Base-by-base conservation (phyloP, 2,888 invertebrate genomes). In the Polymixis lichenea region DNA sequence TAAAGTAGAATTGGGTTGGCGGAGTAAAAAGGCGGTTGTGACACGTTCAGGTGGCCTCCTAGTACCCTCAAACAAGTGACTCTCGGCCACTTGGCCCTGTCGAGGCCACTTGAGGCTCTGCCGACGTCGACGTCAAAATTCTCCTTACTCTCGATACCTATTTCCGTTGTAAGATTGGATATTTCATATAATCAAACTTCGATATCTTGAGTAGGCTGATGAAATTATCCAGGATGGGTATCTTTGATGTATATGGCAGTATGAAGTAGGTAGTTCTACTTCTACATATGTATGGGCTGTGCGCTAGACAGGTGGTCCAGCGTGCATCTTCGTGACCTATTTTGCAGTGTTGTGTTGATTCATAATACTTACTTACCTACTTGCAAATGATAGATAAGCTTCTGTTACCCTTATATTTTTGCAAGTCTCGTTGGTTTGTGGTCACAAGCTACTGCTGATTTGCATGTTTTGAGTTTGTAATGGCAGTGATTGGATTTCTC, bases 1-100 rank as follows among this genome's bases (percentile, higher is more conserved):
- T 91, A 89, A 91, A 91, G 87, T 88, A 89, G 88, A 91, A 89
- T 89, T 90, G 84, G 88, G 88, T 89, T 89, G 87, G 86, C 88
- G 84, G 78, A 77, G 72, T 91, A 91, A 92, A 93, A 93, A 89
- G 88, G 84, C 89, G 80, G 86, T 87, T 82, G 89, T 71, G 91
- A 92, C 92, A 92, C 91, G 91, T 91, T 92, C 94, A 93, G 92
- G 93, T 93, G 91, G 92, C 88, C 85, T 78, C 80, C 80, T 76
- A 86, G 88, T 85, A 87, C 84, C 84, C 85, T 86, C 80, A 85
- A 85, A 84, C 83, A 86, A 89, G 86, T 83, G 89, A 84, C 88
- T 87, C 88, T 85, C 86, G 87, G 87, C 89, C 88, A 89, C 90
- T 87, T 70, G 77, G 78, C 89, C 86, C 84, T 86, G 86, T 93